phyloP scores from a whole-genome alignment of 2,113 vertebrate genomes.

The Stomatorhinus ivindoensis region DNA sequence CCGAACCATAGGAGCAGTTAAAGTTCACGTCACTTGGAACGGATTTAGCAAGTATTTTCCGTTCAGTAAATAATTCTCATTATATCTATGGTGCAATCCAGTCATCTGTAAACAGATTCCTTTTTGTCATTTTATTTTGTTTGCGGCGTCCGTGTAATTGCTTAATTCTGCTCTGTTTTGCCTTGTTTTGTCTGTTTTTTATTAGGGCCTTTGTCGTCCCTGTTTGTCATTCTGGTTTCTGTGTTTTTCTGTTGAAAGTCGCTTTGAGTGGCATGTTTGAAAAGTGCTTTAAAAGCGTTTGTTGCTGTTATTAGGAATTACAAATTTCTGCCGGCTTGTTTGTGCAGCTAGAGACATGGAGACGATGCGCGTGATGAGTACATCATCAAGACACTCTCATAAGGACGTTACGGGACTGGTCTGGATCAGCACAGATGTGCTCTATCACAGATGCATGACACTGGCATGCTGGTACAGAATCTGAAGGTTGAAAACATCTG shows the following conservation, averaged over 20 bases:
- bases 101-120: neutral
- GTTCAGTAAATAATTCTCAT: neutral
- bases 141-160: neutral
- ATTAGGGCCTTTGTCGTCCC: neutral
- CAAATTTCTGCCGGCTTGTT: neutral
- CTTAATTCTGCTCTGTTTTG: neutral
- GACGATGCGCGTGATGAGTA: neutral
- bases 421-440: neutral
- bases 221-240: neutral
- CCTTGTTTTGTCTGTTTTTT: neutral
- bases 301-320: neutral
- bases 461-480: neutral
- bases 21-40: neutral
- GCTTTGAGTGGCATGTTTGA: neutral
- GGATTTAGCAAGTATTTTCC: neutral
- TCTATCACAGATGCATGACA: neutral
- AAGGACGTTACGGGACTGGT: neutral
- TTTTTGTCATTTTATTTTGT: conserved; percentile 3
- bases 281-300: neutral
- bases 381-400: neutral
- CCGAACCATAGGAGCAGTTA: neutral
- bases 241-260: neutral
- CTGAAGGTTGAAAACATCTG: neutral
- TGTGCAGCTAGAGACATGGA: neutral
- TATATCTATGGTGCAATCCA: neutral